Evolutionary conservation across 2,888 invertebrate species (phyloP).

Genomic region (Bombylius major): DNA sequence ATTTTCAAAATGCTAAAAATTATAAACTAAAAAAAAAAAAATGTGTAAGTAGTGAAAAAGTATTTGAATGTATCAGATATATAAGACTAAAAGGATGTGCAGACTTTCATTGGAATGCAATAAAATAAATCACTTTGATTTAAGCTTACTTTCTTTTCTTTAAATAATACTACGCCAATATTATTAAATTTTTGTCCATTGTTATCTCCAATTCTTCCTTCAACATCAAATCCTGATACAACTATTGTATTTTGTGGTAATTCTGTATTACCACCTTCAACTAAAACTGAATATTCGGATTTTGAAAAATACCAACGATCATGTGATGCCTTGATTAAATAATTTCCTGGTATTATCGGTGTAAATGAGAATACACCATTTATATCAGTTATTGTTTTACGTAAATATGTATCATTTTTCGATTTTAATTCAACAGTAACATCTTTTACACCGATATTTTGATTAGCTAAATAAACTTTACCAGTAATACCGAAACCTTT

Average conservation of each 20-base stretch:
- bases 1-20: no score
- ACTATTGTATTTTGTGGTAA: slow-evolving; percentile 54
- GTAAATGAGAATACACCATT: slow-evolving; percentile 75
- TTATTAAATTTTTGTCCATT: slow-evolving; percentile 58
- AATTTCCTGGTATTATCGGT: slow-evolving; percentile 79
- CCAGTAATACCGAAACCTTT: slow-evolving; percentile 88
- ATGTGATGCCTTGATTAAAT: slow-evolving; percentile 62
- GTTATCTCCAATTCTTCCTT: slow-evolving; percentile 63
- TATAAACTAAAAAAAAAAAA: neutral
- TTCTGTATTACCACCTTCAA: slow-evolving; percentile 68
- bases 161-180: slow-evolving; percentile 65
- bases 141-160: slow-evolving; percentile 41
- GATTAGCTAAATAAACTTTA: slow-evolving; percentile 57
- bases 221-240: slow-evolving; percentile 75
- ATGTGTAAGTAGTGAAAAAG: no score
- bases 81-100: no score
- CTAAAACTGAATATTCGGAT: slow-evolving; percentile 49
- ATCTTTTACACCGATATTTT: slow-evolving; percentile 66
- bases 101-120: no score
- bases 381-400: slow-evolving; percentile 51
- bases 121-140: neutral
- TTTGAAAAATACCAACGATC: slow-evolving; percentile 62
- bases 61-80: no score
- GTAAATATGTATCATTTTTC: slow-evolving; percentile 42
- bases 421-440: slow-evolving; percentile 57